Evolutionary conservation across 2,888 invertebrate genomes (phyloP).

Genomic region (Thalpophila matura): DNA sequence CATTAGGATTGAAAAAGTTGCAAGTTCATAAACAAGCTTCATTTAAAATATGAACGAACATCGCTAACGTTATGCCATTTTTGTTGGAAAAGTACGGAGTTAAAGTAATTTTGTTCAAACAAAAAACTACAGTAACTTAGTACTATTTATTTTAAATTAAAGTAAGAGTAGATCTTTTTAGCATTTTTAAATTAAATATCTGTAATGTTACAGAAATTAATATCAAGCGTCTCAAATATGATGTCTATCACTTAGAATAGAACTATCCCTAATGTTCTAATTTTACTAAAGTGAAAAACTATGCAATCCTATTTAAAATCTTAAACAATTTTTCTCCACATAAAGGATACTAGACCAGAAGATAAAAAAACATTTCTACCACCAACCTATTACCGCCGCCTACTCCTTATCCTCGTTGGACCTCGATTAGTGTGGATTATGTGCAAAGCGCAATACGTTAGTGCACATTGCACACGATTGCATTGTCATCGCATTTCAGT

Average conservation of each 20-base stretch:
- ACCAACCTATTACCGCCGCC: conserved; percentile 21
- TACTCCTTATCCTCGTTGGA: conserved; percentile 43
- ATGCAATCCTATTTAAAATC: no score
- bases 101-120: conserved; percentile 28
- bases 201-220: not conserved
- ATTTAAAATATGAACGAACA: conserved; percentile 47
- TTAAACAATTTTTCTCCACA: no score
- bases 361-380: not conserved
- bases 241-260: no score
- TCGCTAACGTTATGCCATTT: conserved; percentile 36
- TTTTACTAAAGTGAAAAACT: no score
- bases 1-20: conserved; percentile 60
- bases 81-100: conserved; percentile 21
- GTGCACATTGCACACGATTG: conserved; percentile 79
- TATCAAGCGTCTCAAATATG: no score
- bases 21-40: conserved; percentile 44
- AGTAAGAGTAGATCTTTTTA: not conserved
- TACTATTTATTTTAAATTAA: conserved; percentile 14
- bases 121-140: conserved; percentile 13
- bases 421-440: conserved; percentile 71
- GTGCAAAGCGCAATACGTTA: conserved; percentile 69
- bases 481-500: conserved; percentile 87
- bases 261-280: no score
- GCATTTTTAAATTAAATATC: not conserved
- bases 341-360: no score